phyloP scores from a whole-genome alignment of 2,113 vertebrate species.

The Fregata magnificens region DNA sequence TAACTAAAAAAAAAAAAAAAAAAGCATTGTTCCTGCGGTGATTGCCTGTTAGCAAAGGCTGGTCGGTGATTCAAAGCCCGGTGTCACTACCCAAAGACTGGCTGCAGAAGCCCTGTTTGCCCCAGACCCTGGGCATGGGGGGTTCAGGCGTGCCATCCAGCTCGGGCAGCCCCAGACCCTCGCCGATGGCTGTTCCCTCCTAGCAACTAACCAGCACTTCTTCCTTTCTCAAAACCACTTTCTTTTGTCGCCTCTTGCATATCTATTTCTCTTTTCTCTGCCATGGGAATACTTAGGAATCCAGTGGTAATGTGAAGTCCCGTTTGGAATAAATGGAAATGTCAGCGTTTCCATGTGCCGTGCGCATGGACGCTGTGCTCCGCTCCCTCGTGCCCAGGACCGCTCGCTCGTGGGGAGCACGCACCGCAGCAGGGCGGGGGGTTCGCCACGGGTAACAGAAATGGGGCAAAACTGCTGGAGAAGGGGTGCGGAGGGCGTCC shows the following conservation, averaged over 20 bases:
- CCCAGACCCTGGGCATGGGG: accelerated
- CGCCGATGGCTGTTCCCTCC: neutral
- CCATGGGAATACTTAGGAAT: neutral
- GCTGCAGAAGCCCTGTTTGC: neutral
- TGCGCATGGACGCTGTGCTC: accelerated
- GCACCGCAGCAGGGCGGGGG: neutral
- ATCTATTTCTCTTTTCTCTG: neutral
- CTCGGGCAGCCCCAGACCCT: neutral
- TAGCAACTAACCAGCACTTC: neutral
- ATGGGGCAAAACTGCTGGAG: neutral
- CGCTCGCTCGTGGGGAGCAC: neutral
- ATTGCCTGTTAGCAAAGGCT: neutral
- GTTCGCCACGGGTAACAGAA: accelerated
- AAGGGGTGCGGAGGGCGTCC: neutral
- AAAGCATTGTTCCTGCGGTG: neutral
- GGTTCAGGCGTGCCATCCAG: accelerated
- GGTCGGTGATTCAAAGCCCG: neutral
- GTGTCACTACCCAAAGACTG: neutral
- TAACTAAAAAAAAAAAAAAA: neutral
- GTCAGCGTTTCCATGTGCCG: neutral
- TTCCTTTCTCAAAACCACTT: neutral
- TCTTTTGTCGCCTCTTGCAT: neutral
- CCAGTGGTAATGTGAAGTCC: neutral
- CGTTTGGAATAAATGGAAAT: neutral
- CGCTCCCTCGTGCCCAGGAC: neutral